phyloP scores from a whole-genome alignment of 1,140 invertebrate genomes.

The Hestina assimilis region DNA sequence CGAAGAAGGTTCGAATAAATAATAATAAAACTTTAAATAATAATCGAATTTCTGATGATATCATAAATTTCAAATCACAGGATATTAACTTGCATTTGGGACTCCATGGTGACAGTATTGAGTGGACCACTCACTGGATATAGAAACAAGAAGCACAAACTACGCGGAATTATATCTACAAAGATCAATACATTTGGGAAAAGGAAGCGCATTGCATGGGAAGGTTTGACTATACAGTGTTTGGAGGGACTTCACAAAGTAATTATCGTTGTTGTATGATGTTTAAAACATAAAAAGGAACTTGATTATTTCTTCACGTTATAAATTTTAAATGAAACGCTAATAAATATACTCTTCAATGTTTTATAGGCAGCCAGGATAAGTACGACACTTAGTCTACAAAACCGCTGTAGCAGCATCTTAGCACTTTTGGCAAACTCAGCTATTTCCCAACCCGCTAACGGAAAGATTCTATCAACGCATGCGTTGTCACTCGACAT shows the following conservation, averaged over 20 bases:
- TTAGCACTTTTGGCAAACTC: slow-evolving; percentile 88
- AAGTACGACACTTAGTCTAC: slow-evolving; percentile 87
- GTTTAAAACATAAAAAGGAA: not conserved
- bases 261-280: not conserved
- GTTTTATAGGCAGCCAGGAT: slow-evolving; percentile 82
- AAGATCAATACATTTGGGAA: slow-evolving; percentile 76
- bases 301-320: slow-evolving; percentile 11
- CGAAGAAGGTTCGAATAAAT: too few species aligned
- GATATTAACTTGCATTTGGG: slow-evolving; percentile 94
- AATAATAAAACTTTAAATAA: too few species aligned
- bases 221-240: slow-evolving; percentile 88
- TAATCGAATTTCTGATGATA: not conserved
- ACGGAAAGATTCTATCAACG: slow-evolving; percentile 87
- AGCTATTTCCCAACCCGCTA: slow-evolving; percentile 84
- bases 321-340: not conserved
- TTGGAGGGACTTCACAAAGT: slow-evolving; percentile 95
- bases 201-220: slow-evolving; percentile 80
- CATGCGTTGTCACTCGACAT: slow-evolving; percentile 95
- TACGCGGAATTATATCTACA: slow-evolving; percentile 76
- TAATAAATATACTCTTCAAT: not conserved
- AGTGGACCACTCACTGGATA: slow-evolving; percentile 86
- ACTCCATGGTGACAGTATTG: slow-evolving; percentile 92
- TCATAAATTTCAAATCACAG: slow-evolving; percentile 18
- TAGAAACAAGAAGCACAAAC: slow-evolving; percentile 78
- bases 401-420: slow-evolving; percentile 90